Base-by-base conservation (phyloP, 1,140 invertebrate species). In the Trachelipus rathkii region DNA sequence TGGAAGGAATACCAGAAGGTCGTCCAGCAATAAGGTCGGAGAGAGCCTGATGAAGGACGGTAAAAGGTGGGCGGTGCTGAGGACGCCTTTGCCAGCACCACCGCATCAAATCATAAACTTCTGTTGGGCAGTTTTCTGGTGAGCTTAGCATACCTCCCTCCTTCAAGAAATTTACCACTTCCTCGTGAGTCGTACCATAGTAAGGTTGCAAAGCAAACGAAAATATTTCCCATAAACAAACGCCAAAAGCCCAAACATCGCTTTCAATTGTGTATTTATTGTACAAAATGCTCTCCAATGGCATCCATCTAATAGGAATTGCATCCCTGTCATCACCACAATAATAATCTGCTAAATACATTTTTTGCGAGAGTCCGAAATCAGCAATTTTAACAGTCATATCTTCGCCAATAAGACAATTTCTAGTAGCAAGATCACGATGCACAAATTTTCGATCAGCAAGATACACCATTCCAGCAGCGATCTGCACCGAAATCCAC, bases 321-420 rank as follows among this genome's bases (percentile, higher is more conserved):
- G 94, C 94, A 86, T 96, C 95, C 83, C 95, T 92, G 82, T 96
- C 94, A 84, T 94, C 92, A 10, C 94, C 94, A 87, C 95, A 94
- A 84, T 95, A 95, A 84, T 85, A 85, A 75, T 86, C 84, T 3
- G 82, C 78, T n/a, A 94, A 85, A 86, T 95, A 95, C 83, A 96
- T 95, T 85, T 95, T 95, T 84, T 95, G 93, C 2, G 94, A 95
- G 10, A 97, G 85, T 33, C 95, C 95, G 87, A 97, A 97, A 85
- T 98, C 96, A 0, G 95, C 95, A 82, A 98, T 98, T 88, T 98
- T 98, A 0, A 98, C 96, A 24, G 92, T 89, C 91, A 97, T 95
- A 72, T 93, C 89, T 82, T 97, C 93, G 84, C 95, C 93, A 77
- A 98, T 95, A 45, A 98, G 87, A 86, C 95, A 98, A 87, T 98